Evolutionary conservation across 2,113 vertebrate genomes (phyloP).

Genomic region (Pelecanoides urinatrix): DNA sequence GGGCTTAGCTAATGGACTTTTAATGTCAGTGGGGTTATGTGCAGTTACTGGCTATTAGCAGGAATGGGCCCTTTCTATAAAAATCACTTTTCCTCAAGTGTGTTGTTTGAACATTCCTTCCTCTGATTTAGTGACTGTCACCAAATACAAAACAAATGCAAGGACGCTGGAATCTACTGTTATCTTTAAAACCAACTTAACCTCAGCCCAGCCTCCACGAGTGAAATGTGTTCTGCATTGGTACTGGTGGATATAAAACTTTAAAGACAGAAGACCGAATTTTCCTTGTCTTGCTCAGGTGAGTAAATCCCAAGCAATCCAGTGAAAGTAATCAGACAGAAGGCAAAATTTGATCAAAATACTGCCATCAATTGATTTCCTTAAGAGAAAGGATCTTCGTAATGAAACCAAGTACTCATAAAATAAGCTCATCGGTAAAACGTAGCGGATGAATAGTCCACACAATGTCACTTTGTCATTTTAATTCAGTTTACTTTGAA

Average conservation of each 20-base stretch:
- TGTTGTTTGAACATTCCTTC: conserved; percentile 82
- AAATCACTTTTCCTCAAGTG: conserved; percentile 78
- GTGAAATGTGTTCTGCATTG: conserved; percentile 29
- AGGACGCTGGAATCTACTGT: conserved; percentile 70
- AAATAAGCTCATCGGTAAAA: conserved; percentile 17
- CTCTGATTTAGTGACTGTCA: conserved; percentile 82
- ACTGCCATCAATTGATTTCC: neutral
- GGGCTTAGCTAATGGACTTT: conserved; percentile 90
- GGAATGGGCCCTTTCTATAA: conserved; percentile 75
- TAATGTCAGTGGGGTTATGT: conserved; percentile 81
- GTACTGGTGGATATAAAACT: conserved; percentile 10
- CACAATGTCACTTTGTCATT: neutral
- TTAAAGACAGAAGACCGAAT: neutral
- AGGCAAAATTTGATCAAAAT: neutral
- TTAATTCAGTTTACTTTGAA: conserved; percentile 1
- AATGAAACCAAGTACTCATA: neutral
- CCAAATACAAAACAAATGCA: conserved; percentile 77
- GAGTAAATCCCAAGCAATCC: neutral
- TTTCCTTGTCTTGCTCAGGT: neutral
- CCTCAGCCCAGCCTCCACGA: conserved; percentile 50
- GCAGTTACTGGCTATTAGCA: conserved; percentile 80
- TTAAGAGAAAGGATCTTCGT: neutral
- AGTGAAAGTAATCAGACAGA: neutral
- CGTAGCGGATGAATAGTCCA: neutral
- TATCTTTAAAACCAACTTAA: conserved; percentile 76